These are phyloP conservation scores for Cynoglossus semilaevis DNA, from an alignment of 2,113 vertebrate species.

Conservation along the genomic window DNA sequence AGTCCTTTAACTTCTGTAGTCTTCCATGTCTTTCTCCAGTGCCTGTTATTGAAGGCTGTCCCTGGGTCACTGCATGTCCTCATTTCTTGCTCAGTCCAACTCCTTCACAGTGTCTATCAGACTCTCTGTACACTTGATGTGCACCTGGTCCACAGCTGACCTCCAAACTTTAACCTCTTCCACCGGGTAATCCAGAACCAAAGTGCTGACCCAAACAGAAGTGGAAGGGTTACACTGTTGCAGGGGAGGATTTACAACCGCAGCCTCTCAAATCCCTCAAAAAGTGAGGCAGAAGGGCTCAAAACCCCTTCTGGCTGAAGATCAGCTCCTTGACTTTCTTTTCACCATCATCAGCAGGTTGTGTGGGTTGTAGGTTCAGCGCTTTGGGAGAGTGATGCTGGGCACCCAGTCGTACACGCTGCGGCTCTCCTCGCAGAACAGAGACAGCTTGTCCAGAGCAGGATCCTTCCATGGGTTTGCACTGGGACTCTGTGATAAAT, in stretches of 20 bases:
- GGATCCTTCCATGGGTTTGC: conserved; percentile 91
- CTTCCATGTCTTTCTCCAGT: conserved; percentile 9
- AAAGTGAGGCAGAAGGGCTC: conserved; percentile 69
- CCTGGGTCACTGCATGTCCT: conserved; percentile 26
- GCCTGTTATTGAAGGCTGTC: conserved; percentile 12
- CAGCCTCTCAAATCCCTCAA: conserved; percentile 75
- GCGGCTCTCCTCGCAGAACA: conserved; percentile 92
- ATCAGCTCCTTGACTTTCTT: conserved; percentile 70
- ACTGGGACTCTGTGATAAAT: conserved; percentile 82
- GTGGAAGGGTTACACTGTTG: conserved; percentile 35
- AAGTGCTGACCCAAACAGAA: conserved; percentile 59
- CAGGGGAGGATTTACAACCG: conserved; percentile 42
- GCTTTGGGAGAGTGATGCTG: conserved; percentile 88
- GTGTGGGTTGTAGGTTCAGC: conserved; percentile 61
- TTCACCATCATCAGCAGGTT: conserved; percentile 47
- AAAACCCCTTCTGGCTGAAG: conserved; percentile 67
- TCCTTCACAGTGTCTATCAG: conserved; percentile 66
- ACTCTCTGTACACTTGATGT: conserved; percentile 66
- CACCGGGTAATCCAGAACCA: conserved; percentile 78
- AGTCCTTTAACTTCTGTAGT: conserved; percentile 46
- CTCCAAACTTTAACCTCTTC: conserved; percentile 68
- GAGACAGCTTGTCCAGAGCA: conserved; percentile 84
- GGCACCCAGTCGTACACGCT: conserved; percentile 94
- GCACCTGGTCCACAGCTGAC: conserved; percentile 74
- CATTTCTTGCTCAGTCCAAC: conserved; percentile 40